These are phyloP conservation scores for Discoglossus pictus DNA, from an alignment of 2,797 vertebrate species.

Conservation along the genomic window DNA sequence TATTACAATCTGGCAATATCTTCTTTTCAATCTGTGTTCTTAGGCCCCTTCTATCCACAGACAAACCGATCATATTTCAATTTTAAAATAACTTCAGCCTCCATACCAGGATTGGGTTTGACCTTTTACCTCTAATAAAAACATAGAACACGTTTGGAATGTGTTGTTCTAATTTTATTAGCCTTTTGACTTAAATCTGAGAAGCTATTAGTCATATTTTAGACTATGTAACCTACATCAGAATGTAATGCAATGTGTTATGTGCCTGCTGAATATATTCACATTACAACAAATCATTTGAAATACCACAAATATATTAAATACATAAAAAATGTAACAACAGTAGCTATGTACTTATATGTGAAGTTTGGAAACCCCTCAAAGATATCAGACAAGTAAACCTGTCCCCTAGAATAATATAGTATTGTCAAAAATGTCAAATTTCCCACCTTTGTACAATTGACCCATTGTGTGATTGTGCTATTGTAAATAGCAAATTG, in stretches of 20 bases:
- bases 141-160: not conserved
- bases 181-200: not conserved
- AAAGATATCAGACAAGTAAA: too few species aligned
- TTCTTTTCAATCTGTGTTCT: not conserved
- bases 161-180: slow-evolving; percentile 11
- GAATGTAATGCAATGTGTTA: slow-evolving; percentile 4
- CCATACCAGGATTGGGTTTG: not conserved
- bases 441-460: too few species aligned
- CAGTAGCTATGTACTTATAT: too few species aligned
- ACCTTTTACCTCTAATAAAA: slow-evolving; percentile 10
- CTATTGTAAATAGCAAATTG: too few species aligned
- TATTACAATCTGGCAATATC: too few species aligned
- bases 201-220: not conserved
- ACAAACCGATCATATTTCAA: not conserved
- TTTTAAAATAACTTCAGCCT: not conserved
- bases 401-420: too few species aligned
- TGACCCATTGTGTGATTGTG: too few species aligned
- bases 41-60: not conserved
- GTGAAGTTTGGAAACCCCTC: too few species aligned
- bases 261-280: not conserved
- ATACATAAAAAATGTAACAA: too few species aligned
- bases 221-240: not conserved
- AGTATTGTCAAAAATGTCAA: too few species aligned
- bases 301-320: too few species aligned
- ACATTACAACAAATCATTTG: not conserved